Conservation (phyloP, 2,113 vertebrate genomes). For the Mormyrus iriodes region DNA sequence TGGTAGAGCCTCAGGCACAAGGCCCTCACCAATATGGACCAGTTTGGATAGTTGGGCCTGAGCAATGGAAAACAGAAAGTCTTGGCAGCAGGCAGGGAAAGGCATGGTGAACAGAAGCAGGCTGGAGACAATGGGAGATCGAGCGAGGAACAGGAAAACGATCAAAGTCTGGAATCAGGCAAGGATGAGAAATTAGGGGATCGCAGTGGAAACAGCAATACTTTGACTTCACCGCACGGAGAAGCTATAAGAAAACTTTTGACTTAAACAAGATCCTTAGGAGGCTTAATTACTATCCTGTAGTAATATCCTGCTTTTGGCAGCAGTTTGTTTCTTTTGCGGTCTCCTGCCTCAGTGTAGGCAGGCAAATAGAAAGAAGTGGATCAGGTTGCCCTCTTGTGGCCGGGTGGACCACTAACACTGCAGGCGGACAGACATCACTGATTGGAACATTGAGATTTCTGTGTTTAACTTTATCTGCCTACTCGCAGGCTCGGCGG, state of each 20-base stretch:
- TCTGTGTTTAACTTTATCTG: constrained; percentile 5
- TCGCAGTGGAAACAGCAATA: neutral
- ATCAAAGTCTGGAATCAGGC: neutral
- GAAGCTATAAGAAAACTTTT: neutral
- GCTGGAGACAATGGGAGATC: too few relatives aligned
- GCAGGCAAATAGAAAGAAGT: neutral
- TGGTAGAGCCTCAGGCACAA: neutral
- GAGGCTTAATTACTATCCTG: neutral
- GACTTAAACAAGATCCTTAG: neutral
- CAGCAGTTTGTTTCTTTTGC: neutral
- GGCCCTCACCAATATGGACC: neutral
- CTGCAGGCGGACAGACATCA: neutral
- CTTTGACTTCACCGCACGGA: neutral
- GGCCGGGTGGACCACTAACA: neutral
- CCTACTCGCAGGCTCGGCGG: neutral
- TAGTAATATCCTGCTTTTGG: neutral
- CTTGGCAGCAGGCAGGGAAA: neutral
- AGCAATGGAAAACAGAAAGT: neutral
- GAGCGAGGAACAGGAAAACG: neutral
- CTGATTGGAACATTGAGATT: neutral
- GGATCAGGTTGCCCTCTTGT: neutral
- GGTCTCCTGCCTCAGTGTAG: neutral
- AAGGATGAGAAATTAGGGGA: neutral
- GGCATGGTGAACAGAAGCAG: neutral
- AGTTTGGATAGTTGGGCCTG: neutral